Conservation (phyloP, 2,888 invertebrate species). For the Brenthis daphne region DNA sequence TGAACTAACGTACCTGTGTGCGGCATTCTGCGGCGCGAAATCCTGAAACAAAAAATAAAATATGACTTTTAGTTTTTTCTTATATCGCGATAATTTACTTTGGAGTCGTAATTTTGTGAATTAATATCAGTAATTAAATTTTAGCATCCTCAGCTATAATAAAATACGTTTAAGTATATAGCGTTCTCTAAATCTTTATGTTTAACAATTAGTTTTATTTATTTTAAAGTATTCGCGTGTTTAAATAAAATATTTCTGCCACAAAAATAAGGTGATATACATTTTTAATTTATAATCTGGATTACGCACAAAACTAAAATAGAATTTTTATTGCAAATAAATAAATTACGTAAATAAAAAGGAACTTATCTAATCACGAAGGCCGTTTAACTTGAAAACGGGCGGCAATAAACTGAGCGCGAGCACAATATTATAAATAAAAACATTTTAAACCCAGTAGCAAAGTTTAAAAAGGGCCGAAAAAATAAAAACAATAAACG, state of each 20-base stretch:
- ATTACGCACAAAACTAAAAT: conserved; percentile 24
- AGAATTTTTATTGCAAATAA: conserved; percentile 30
- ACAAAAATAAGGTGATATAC: conserved; percentile 23
- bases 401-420: conserved; percentile 34
- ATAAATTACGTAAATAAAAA: conserved; percentile 26
- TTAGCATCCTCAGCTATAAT: background rate
- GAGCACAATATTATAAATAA: conserved; percentile 37
- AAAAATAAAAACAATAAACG: conserved; percentile 43
- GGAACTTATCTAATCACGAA: conserved; percentile 35
- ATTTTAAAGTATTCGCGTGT: conserved; percentile 24
- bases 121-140: background rate
- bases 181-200: background rate
- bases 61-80: conserved; percentile 21
- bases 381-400: conserved; percentile 29
- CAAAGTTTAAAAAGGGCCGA: conserved; percentile 38
- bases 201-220: background rate
- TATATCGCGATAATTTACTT: conserved; percentile 6
- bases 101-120: background rate
- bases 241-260: conserved; percentile 21
- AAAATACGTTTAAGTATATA: background rate
- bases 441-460: conserved; percentile 36
- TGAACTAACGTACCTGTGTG: conserved; percentile 63
- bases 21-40: conserved; percentile 57
- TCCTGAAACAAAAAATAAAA: conserved; percentile 45
- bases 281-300: conserved; percentile 23